Base-by-base conservation (phyloP, 2,888 invertebrate genomes). In the Ichneumon xanthorius region DNA sequence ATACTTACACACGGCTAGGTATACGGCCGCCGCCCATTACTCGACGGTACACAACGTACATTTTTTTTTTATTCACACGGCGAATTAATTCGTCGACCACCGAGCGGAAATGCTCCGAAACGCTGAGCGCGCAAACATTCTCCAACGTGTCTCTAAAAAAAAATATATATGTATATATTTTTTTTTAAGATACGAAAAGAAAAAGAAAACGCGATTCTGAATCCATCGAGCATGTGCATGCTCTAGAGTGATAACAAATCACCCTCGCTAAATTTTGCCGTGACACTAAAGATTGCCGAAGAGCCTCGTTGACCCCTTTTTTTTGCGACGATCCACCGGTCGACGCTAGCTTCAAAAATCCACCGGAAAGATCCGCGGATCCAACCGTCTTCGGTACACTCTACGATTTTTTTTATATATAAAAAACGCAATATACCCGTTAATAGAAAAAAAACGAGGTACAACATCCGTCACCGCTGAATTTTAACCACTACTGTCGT, bases 171-270 rank as follows among this genome's bases (percentile, higher is more conserved):
- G 16, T 40, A 0, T 7, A 50, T 63, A 37, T 22, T 40, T 48
- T 48, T 48, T 45, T 11, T 45, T 45, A 14, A 40, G 45, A 37
- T 11, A 58, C 22, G 22, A 61, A 30, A 26, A 58, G 33, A 68
- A 45, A 50, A 73, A 50, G 70, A 6, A 65, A 45, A 40, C 37
- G 16, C 7, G 22, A 30, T 65, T 30, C 19, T 19, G 22, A 76
- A 65, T 65, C 37, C 7, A 65, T 76, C 76, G 61, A 80, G 85
- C 85, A 85, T 85, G 85, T 79, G 85, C 85, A 85, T 82, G 85
- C 26, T 63, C 61, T 71, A 63, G 71, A 82, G 55, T 76, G 77
- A 85, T 71, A 72, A 73, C 55, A 58, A 58, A 58, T 70, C 67
- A 67, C 53, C 71, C 65, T 55, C 53, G 63, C 19, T 33, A n/a